Base-by-base conservation (phyloP, 2,113 vertebrate species). In the Lepisosteus osseus region DNA sequence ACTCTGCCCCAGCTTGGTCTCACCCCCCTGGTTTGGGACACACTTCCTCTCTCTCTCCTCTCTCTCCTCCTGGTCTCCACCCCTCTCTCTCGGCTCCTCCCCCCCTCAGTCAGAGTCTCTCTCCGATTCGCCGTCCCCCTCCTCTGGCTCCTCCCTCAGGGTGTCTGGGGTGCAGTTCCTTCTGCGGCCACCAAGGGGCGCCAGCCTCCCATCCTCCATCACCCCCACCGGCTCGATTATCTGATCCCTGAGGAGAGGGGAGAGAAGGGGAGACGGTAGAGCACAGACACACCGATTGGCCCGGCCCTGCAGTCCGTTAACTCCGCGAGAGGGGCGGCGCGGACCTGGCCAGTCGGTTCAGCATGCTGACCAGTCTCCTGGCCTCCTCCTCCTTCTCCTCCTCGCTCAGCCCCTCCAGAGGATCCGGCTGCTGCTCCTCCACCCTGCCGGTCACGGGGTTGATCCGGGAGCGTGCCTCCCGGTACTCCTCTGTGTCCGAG, bases 401-500 rank as follows among this genome's bases (percentile, higher is more conserved):
- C 68, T 93, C 91, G 0, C 88, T 88, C 92, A 93, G 92, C 44
- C 92, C 91, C 71, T 88, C 89, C 91, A 92, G 90, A 47, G 91
- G 91, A 81, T 93, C 85, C 0, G 89, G 83, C 63, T 88, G 87
- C 11, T 87, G 81, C 7, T 78, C 84, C 84, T 94, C 92, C 78
- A 94, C 87, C 13, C 91, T 85, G 0, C 91, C 92, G 0, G 93
- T 93, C 80, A 94, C 91, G 0, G 82, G 87, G 80, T 94, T 93
- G 79, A 94, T 81, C 51, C 88, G 85, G 69, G 81, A 82, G 74
- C 82, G 90, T 62, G 83, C 86, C 79, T 87, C 84, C 29, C 84
- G 80, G 81, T 93, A 93, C 74, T 94, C 93, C 78, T 93, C 92
- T 0, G 93, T 94, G 82, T 94, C 92, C 0, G 92, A 92, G 82